Conservation (phyloP, 2,113 vertebrate genomes). For the Odontophorus gujanensis region DNA sequence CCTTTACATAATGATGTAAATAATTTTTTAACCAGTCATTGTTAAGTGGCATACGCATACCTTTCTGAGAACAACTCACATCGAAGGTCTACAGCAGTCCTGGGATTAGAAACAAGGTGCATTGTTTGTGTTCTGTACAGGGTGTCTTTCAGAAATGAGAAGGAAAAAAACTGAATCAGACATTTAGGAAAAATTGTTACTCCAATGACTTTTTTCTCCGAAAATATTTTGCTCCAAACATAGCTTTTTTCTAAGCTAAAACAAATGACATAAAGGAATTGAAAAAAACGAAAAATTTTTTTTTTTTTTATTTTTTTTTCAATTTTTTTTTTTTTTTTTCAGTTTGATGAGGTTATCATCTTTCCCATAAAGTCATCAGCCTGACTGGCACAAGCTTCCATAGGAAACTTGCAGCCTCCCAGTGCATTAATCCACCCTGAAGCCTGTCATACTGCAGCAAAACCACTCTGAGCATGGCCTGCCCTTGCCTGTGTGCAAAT, state of each 20-base stretch:
- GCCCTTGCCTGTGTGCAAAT: rapidly evolving
- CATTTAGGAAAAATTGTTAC: not conserved
- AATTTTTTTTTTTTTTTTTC: not conserved
- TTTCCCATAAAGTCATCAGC: rapidly evolving
- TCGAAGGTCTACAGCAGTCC: not conserved
- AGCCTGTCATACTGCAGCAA: rapidly evolving
- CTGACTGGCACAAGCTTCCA: not conserved
- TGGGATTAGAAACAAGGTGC: not conserved
- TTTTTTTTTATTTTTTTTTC: not conserved
- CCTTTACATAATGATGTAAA: not conserved
- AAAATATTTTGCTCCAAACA: not conserved
- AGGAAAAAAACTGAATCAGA: not conserved
- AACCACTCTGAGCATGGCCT: rapidly evolving
- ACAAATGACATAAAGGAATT: not conserved
- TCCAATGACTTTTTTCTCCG: not conserved
- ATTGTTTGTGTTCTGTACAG: not conserved
- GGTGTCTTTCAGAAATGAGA: not conserved
- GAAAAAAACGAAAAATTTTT: not conserved
- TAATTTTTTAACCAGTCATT: not conserved
- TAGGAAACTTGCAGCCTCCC: rapidly evolving
- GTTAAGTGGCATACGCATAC: not conserved
- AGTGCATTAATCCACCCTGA: rapidly evolving
- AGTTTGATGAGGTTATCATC: no score
- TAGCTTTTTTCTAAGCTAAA: not conserved
- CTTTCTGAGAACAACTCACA: not conserved